phyloP scores from a whole-genome alignment of 2,113 vertebrate species.

The Eulemur macaco region DNA sequence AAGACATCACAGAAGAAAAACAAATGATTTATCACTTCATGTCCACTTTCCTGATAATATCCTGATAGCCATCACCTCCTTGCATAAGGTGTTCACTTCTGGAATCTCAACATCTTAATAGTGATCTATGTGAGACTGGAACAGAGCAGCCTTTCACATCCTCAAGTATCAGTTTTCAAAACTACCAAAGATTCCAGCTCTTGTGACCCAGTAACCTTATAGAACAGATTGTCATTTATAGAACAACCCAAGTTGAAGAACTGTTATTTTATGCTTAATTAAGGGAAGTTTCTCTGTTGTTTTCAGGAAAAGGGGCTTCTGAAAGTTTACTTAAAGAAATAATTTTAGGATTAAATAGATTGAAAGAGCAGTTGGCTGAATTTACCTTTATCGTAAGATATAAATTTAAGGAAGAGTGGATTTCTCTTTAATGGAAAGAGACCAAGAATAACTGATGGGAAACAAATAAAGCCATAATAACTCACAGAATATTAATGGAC shows the following conservation, averaged over 20 bases:
- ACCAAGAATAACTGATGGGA: constrained; percentile 69
- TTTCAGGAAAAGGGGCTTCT: constrained; percentile 10
- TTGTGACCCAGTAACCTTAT: constrained; percentile 39
- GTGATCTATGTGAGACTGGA: background rate
- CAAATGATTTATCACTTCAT: background rate
- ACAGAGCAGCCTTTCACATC: constrained; percentile 20
- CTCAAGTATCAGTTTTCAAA: background rate
- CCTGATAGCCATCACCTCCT: background rate
- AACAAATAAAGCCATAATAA: constrained; percentile 57
- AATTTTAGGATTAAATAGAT: constrained; percentile 66
- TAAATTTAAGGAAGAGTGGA: constrained; percentile 52
- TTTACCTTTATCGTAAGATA: constrained; percentile 10
- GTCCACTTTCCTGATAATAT: background rate
- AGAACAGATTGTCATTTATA: constrained; percentile 22
- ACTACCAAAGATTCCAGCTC: background rate
- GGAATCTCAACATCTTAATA: background rate
- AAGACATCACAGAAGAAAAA: background rate
- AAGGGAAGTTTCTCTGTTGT: constrained; percentile 54
- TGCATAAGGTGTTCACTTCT: background rate
- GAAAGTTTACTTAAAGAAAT: constrained; percentile 58
- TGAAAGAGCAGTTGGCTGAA: constrained; percentile 56
- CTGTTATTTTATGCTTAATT: constrained; percentile 55
- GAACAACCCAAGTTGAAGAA: constrained; percentile 21
- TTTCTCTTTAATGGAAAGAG: constrained; percentile 67
- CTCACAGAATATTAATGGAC: constrained; percentile 39